Conservation (phyloP, 2,888 invertebrate genomes). For the Osedax fenrisi region DNA sequence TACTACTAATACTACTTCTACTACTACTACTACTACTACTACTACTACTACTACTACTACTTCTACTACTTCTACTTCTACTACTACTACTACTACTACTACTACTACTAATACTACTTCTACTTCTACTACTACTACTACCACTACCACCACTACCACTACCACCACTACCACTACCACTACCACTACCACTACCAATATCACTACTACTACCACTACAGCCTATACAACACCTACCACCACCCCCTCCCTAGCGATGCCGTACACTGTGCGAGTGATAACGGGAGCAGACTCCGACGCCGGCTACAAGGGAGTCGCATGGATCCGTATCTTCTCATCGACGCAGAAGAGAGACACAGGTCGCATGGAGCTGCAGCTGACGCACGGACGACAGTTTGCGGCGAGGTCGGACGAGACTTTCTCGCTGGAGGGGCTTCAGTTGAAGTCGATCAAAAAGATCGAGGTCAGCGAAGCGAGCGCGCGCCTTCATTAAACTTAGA, state of each 20-base stretch:
- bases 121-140: background rate
- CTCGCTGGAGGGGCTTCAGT: slow-evolving; percentile 48
- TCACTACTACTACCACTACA: background rate
- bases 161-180: background rate
- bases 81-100: too few relatives aligned
- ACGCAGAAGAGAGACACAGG: slow-evolving; percentile 44
- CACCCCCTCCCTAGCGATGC: slow-evolving; percentile 41
- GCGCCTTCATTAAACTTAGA: too few relatives aligned
- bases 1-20: too few relatives aligned
- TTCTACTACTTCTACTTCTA: too few relatives aligned
- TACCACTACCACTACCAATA: background rate
- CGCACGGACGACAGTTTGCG: slow-evolving; percentile 43
- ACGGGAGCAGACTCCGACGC: slow-evolving; percentile 48
- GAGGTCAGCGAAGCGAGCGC: too few relatives aligned
- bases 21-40: too few relatives aligned
- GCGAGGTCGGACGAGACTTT: slow-evolving; percentile 48
- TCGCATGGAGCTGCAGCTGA: slow-evolving; percentile 43
- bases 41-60: too few relatives aligned
- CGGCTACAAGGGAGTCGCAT: slow-evolving; percentile 47
- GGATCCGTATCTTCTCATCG: slow-evolving; percentile 44
- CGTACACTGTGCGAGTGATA: slow-evolving; percentile 46
- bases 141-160: background rate
- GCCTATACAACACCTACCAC: background rate
- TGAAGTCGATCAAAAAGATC: slow-evolving; percentile 46
- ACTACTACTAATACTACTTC: background rate